A percentile compares a stretch with the other conserved stretches of the same genome.
Conservation (phyloP, 2,888 invertebrate genomes). For the Halocaridina rubra region DNA sequence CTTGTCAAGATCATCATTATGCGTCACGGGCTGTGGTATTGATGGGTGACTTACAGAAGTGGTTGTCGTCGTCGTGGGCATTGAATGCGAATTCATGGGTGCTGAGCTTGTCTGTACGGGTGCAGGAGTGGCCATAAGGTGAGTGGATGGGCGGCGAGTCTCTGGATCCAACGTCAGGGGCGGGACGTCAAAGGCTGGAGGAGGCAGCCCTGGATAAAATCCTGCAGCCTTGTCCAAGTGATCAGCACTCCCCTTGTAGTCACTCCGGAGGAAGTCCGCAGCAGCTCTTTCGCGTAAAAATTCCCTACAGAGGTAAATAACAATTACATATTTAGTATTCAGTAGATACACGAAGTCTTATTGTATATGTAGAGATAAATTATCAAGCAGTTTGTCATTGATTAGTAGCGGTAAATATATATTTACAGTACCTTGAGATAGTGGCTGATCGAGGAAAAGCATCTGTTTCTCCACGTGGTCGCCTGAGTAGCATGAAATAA, state of each 20-base stretch:
- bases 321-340: too few species aligned
- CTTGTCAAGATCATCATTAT: constrained; percentile 40
- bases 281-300: constrained; percentile 60
- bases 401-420: too few species aligned
- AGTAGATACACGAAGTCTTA: too few species aligned
- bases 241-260: constrained; percentile 62
- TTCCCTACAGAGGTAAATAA: constrained; percentile 38
- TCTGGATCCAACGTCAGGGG: constrained; percentile 57
- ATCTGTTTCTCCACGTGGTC: constrained; percentile 44
- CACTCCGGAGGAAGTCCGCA: constrained; percentile 59
- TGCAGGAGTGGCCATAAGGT: constrained; percentile 29
- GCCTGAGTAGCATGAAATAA: too few species aligned
- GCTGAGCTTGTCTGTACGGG: constrained; percentile 20
- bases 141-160: constrained; percentile 27
- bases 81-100: background rate
- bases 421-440: constrained; percentile 48
- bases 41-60: constrained; percentile 24
- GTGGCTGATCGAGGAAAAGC: constrained; percentile 49
- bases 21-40: constrained; percentile 10
- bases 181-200: constrained; percentile 61
- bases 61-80: background rate
- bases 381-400: too few species aligned
- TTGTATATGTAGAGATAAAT: too few species aligned
- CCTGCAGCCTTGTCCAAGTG: constrained; percentile 62
- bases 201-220: constrained; percentile 60